phyloP scores from a whole-genome alignment of 2,113 vertebrate species.

The Pheucticus melanocephalus region DNA sequence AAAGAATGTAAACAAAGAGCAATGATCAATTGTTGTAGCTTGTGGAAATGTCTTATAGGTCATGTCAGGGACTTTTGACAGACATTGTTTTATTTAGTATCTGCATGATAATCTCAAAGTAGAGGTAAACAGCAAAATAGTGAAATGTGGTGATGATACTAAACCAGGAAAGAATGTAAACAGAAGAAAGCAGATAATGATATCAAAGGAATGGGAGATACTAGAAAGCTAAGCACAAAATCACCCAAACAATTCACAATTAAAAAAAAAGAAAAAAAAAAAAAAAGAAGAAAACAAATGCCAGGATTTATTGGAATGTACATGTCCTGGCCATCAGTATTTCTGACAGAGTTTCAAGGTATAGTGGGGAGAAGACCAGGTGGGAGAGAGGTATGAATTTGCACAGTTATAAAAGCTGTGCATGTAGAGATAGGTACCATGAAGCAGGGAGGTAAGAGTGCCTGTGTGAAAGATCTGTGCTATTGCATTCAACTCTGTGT shows the following conservation, averaged over 20 bases:
- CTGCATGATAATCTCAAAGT: neutral
- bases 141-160: slow-evolving; percentile 33
- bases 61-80: slow-evolving; percentile 7
- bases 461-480: neutral
- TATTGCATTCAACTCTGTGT: neutral
- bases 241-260: neutral
- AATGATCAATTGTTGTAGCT: neutral
- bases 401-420: neutral
- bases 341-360: neutral
- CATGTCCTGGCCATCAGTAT: neutral
- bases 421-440: neutral
- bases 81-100: neutral
- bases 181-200: slow-evolving; percentile 7
- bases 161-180: slow-evolving; percentile 38
- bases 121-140: slow-evolving; percentile 33
- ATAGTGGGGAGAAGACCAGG: neutral
- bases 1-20: slow-evolving; percentile 36
- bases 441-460: neutral
- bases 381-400: neutral
- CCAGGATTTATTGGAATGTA: neutral
- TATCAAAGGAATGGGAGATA: neutral
- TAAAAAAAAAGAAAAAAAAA: too few relatives aligned
- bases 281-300: too few relatives aligned
- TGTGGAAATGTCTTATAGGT: slow-evolving; percentile 11
- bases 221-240: slow-evolving; percentile 6